Evolutionary conservation across 1,140 invertebrate genomes (phyloP), one percentile per base, ranked within the genome.

Genomic region (Maniola jurtina): DNA sequence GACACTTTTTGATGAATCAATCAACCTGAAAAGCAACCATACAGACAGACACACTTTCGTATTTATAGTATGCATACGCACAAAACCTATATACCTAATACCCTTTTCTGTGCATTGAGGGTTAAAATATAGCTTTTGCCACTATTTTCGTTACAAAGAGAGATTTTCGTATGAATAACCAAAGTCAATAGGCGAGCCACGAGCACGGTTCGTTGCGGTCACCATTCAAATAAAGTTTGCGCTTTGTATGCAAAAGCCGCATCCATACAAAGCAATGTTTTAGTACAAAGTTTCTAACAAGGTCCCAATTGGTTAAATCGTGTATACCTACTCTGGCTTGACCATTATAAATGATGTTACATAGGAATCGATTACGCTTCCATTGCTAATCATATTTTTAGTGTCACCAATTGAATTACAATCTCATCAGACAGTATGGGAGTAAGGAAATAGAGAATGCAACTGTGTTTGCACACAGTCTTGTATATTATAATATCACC

Each of bases 161-260:
- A 42, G 16, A 16, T 60, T 36, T 54, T 61, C 7, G 36, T 55
- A 60, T 61, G 48, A 45, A 38, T 48, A 48, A 11, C 16, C 55
- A 35, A 58, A 56, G 56, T 66, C 66, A 72, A 75, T 61, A 64
- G 66, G 55, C 45, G 57, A 69, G 55, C 72, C 68, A 42, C 6
- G 36, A 34, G 74, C 64, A 70, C 71, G 66, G 68, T 55, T 72
- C 69, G 64, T 73, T 81, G 81, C 70, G 79, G 80, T 79, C 60
- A 62, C 64, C 70, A 71, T 82, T 77, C 75, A 84, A 84, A 79
- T 84, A 82, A 79, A 78, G 78, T 79, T 80, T 77, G 66, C 75
- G 73, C 72, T 70, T 72, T 62, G 59, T 59, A 56, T 75, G 69
- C 65, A 73, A 72, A 66, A 75, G 73, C 73, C 61, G 54, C 72